A percentile compares a stretch with the other conserved stretches of the same genome.
These are phyloP conservation scores for Galleria mellonella DNA, from an alignment of 1,140 invertebrate species.

Conservation along the genomic window DNA sequence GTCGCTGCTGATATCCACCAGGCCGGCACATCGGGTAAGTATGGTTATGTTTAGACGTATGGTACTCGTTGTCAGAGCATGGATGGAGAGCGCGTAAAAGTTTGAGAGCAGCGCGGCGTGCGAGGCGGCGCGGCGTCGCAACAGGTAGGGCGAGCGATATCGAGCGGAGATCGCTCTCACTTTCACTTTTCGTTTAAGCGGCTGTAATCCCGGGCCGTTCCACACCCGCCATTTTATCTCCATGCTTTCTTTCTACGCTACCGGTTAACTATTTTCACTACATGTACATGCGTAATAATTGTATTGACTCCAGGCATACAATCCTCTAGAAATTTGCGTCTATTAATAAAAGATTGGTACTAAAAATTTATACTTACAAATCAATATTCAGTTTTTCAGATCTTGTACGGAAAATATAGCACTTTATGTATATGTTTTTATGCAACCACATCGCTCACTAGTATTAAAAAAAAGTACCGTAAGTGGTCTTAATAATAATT, in stretches of 20 bases:
- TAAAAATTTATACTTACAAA: too few relatives aligned
- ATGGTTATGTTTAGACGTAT: constrained; percentile 12
- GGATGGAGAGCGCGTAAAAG: constrained; percentile 38
- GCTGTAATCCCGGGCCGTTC: constrained; percentile 33
- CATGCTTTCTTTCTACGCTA: constrained; percentile 1
- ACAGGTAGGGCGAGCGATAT: constrained; percentile 50
- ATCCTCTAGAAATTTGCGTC: too few relatives aligned
- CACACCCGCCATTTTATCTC: constrained; percentile 47
- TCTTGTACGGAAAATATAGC: too few relatives aligned
- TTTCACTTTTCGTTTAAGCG: constrained; percentile 47
- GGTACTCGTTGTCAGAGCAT: constrained; percentile 8
- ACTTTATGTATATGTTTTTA: too few relatives aligned
- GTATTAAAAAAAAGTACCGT: too few relatives aligned
- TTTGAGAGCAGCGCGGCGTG: constrained; percentile 19
- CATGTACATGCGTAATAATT: too few relatives aligned
- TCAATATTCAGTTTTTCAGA: too few relatives aligned
- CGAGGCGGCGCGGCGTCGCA: constrained; percentile 40
- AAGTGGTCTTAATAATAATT: too few relatives aligned
- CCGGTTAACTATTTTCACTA: not conserved
- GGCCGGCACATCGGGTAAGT: constrained; percentile 42
- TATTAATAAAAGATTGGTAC: too few relatives aligned
- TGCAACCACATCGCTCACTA: too few relatives aligned
- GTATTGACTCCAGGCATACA: too few relatives aligned
- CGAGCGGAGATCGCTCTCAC: constrained; percentile 45
- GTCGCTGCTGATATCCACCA: constrained; percentile 24